Percentiles rank a stretch among this genome's conserved stretches.
Conservation (phyloP, 2,113 vertebrate species). For the Platichthys flesus region DNA sequence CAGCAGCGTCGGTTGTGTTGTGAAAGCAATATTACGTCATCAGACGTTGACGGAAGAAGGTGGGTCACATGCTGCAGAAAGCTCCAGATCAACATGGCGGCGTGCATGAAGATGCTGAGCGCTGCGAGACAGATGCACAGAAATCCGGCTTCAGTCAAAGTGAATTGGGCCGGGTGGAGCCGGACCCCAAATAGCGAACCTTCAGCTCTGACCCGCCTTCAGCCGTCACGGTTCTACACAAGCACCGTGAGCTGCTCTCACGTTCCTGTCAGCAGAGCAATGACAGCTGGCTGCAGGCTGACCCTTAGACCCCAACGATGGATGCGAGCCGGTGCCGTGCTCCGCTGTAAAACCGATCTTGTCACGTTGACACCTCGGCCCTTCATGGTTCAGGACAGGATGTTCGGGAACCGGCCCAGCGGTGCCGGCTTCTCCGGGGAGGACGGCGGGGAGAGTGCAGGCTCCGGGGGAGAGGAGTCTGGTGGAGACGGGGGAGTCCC, state of each 20-base stretch:
- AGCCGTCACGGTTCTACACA: conserved; percentile 34
- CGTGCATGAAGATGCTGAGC: conserved; percentile 70
- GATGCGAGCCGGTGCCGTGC: conserved; percentile 43
- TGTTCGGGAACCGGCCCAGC: conserved; percentile 74
- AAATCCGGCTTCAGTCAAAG: conserved; percentile 2
- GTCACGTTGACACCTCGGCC: background rate
- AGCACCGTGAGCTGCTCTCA: background rate
- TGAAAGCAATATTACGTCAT: conserved; percentile 54
- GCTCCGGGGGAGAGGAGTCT: conserved; percentile 79
- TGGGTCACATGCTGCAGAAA: conserved; percentile 53
- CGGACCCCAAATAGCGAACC: background rate
- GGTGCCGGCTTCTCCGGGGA: conserved; percentile 74
- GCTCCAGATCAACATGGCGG: conserved; percentile 79
- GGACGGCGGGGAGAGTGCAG: conserved; percentile 76
- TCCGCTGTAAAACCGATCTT: conserved; percentile 5
- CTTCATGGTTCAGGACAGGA: conserved; percentile 43
- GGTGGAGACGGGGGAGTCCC: conserved; percentile 79
- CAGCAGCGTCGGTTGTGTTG: too few relatives aligned
- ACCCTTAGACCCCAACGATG: conserved; percentile 44
- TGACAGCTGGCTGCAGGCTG: conserved; percentile 40
- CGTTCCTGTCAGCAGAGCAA: background rate
- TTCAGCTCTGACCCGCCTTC: background rate
- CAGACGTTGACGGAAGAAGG: conserved; percentile 57
- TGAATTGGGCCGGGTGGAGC: background rate
- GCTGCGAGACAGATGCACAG: conserved; percentile 54